Conservation (phyloP, 2,888 invertebrate genomes). For the Xylocampa areola region DNA sequence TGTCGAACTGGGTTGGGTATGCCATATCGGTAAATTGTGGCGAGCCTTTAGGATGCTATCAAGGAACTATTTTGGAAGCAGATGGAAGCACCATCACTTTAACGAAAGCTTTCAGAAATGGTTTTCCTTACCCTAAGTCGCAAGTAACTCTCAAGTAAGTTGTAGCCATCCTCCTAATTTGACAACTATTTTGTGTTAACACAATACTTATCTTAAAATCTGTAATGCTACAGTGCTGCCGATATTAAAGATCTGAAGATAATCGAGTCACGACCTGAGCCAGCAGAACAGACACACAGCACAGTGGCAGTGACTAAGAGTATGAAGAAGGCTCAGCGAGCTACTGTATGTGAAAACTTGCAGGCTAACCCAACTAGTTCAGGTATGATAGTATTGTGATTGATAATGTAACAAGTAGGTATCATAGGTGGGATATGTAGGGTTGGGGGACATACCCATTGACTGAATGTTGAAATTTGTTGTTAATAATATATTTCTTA, state of each 20-base stretch:
- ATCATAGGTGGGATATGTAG: too few relatives aligned
- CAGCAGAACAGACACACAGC: constrained; percentile 76
- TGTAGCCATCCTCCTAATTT: too few relatives aligned
- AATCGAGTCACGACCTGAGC: constrained; percentile 91
- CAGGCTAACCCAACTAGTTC: constrained; percentile 77
- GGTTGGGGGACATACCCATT: too few relatives aligned
- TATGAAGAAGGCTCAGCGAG: constrained; percentile 73
- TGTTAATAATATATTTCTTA: too few relatives aligned
- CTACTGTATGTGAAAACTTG: constrained; percentile 82
- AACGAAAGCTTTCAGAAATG: constrained; percentile 95
- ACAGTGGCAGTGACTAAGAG: constrained; percentile 78
- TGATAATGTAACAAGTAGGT: too few relatives aligned
- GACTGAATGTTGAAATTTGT: too few relatives aligned
- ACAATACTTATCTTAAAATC: constrained; percentile 1
- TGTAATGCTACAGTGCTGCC: constrained; percentile 88
- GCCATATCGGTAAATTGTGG: constrained; percentile 96
- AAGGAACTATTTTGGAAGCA: constrained; percentile 93
- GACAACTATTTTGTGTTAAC: too few relatives aligned
- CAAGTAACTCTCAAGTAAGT: constrained; percentile 87
- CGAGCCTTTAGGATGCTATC: constrained; percentile 94
- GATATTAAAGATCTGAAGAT: constrained; percentile 94
- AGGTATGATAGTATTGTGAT: constrained; percentile 48
- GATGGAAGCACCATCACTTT: constrained; percentile 93
- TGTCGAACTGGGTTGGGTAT: constrained; percentile 93
- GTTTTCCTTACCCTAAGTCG: constrained; percentile 88